Percentiles rank a stretch among this genome's conserved stretches.
phyloP scores from a whole-genome alignment of 2,797 vertebrate species.

The Cyprinella venusta region DNA sequence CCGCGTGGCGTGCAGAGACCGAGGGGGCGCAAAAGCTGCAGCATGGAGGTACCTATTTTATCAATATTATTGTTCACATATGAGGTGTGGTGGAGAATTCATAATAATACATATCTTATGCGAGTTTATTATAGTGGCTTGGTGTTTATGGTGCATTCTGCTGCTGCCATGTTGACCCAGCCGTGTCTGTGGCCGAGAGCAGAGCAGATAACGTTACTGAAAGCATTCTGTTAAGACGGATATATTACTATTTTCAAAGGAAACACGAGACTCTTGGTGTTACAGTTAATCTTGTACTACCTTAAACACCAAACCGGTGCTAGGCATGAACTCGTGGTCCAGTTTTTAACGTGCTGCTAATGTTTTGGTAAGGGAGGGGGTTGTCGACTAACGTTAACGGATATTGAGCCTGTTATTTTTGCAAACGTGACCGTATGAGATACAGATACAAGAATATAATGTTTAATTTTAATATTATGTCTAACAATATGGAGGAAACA shows the following conservation, averaged over 20 bases:
- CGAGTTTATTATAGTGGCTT: neutral
- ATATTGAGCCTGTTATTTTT: neutral
- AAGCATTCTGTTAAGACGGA: neutral
- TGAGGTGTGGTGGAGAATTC: neutral
- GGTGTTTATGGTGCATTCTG: neutral
- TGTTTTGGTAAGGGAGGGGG: neutral
- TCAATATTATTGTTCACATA: neutral
- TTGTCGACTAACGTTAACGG: neutral
- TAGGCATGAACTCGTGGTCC: no score
- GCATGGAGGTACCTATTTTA: slow-evolving; percentile 80
- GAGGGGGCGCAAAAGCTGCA: slow-evolving; percentile 56
- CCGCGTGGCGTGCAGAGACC: neutral
- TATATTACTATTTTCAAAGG: neutral
- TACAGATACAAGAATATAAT: neutral
- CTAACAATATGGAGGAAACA: slow-evolving; percentile 65
- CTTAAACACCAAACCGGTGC: neutral
- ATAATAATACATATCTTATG: neutral
- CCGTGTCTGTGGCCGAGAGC: neutral
- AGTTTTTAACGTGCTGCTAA: no score
- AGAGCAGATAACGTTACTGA: neutral
- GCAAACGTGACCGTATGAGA: neutral
- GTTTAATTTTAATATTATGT: neutral
- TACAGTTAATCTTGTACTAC: no score
- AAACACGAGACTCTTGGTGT: neutral
- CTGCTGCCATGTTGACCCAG: neutral